Base-by-base conservation (phyloP, 2,888 invertebrate genomes). In the Schizotus pectinicornis region DNA sequence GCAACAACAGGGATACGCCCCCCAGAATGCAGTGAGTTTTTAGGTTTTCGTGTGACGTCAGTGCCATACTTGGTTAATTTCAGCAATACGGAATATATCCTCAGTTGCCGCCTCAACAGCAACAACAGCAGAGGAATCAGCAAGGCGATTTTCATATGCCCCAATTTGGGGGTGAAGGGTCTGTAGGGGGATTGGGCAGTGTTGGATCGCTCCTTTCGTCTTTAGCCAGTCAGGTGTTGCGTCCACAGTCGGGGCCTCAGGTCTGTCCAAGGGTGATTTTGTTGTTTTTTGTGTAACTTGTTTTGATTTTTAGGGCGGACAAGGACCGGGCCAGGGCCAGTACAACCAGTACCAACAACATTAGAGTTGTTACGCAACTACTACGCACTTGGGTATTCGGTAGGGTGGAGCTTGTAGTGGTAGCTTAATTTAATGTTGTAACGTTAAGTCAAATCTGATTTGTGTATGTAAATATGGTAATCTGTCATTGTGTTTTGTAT, bases 121-220 rank as follows among this genome's bases (percentile, higher is more conserved):
- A 60, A 36, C 61, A 55, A 35, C 67, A 66, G 42, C 64, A 63
- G 39, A 56, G 45, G 32, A 30, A 61, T 46, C 64, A 62, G 34
- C 59, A 60, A 30, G 43, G 57, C 32, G 53, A 47, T 50, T 57
- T 50, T 34, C 63, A 58, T 36, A 11, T 56, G 32, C 68, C 70
- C 6, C 66, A 66, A 45, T 54, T 64, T 41, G 71, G 72, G 6
- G 72, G 69, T 42, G 67, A 74, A 38, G 74, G 72, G 34, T 75
- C 75, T 11, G 59, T 77, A 14, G 78, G 78, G 33, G 77, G 77
- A 11, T 62, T 79, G 8, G 79, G 79, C 13, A 76, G 76, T 58
- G 70, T 79, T 57, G 76, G 77, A 13, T 75, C 75, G 8, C 61
- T 79, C 43, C 66, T 79, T 41, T 63, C 69, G 36, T 70, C 68